Conservation (phyloP, 2,113 vertebrate species). For the Naja naja region DNA sequence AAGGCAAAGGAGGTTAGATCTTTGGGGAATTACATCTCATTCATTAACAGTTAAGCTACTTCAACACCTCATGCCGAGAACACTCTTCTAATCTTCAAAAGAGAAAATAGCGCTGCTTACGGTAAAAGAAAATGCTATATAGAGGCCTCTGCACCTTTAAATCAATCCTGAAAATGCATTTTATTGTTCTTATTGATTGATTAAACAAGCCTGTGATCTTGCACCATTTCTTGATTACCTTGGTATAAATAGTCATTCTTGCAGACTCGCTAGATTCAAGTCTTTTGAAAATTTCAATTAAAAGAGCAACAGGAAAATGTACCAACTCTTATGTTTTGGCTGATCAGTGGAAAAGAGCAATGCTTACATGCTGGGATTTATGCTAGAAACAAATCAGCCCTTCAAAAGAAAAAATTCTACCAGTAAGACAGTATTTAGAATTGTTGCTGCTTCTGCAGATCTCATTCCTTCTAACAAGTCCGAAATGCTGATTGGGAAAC, state of each 20-base stretch:
- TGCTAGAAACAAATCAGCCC: not conserved
- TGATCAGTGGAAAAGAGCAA: not conserved
- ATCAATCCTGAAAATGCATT: not conserved
- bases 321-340: not conserved
- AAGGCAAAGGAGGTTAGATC: not conserved
- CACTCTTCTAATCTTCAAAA: not conserved
- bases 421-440: not conserved
- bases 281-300: not conserved
- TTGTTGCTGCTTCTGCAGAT: not conserved
- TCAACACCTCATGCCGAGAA: not conserved
- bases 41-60: not conserved
- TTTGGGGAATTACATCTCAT: not conserved
- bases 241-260: not conserved
- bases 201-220: not conserved
- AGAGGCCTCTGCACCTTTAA: not conserved
- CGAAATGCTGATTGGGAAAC: not conserved
- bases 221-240: not conserved
- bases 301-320: not conserved
- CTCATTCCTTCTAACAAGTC: not conserved
- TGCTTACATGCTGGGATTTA: not conserved
- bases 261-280: not conserved
- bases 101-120: not conserved
- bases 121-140: not conserved
- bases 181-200: not conserved
- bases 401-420: not conserved